Evolutionary conservation across 2,113 vertebrate genomes (phyloP), one percentile per base, ranked within the genome.

Genomic region (Pomatorhinus ruficollis): DNA sequence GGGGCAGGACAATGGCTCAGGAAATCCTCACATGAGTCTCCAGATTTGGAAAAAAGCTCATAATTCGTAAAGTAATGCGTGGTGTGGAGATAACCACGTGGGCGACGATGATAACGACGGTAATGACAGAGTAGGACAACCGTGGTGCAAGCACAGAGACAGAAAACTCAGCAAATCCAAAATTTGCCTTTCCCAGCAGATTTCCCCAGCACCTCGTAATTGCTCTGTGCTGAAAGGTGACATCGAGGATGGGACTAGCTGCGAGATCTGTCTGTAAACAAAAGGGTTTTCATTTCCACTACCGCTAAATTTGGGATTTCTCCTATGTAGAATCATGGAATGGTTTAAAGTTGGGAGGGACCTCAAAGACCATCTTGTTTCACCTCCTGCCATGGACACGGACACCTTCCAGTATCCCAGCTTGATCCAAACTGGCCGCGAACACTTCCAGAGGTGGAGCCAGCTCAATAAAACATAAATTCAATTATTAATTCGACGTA

Each of bases 111-210:
- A 88, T 84, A 87, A 93, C n/a, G 1, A 47, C 1, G 33, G 35
- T 96, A 96, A 96, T 95, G 71, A 96, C 4, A 93, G 10, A 60
- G 86, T 22, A 68, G 53, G 25, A 11, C 5, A 25, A 31, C 13
- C 1, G 1, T 17, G 54, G 42, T 27, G n/a, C 15, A 65, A 89
- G 63, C 53, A 89, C 57, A 81, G 37, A 81, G 87, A 77, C 27
- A 74, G 83, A 92, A 89, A 78, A 84, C 72, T 95, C 95, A 97
- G 89, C 89, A 95, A 81, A 93, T 33, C 31, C 52, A 35, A 8
- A 33, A 27, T 75, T 63, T 81, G 52, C 60, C 19, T 78, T 81
- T 84, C 69, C 77, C 52, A 33, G 35, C 8, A 14, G 40, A 70
- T 70, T 83, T n/a, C 7, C 9, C 47, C 45, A 11, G 45, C 60